phyloP scores from a whole-genome alignment of 1,140 invertebrate genomes.

The Druon quercuslanigerum region DNA sequence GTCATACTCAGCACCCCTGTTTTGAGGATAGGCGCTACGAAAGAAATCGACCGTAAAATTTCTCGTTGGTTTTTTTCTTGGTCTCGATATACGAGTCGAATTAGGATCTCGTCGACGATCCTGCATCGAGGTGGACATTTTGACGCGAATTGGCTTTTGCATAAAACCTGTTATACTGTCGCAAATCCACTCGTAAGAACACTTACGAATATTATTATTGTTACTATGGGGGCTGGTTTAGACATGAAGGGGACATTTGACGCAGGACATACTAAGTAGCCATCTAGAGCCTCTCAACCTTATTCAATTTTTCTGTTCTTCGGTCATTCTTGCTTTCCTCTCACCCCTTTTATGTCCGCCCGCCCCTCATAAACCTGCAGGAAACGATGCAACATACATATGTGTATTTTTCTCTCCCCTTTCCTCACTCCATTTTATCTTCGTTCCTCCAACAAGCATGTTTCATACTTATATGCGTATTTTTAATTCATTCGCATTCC shows the following conservation, averaged over 20 bases:
- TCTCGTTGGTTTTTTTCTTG: slow-evolving; percentile 46
- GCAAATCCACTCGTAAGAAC: slow-evolving; percentile 60
- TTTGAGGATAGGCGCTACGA: slow-evolving; percentile 32
- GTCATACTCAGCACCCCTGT: slow-evolving; percentile 26
- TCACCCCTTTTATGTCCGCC: slow-evolving; percentile 27
- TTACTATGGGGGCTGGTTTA: slow-evolving; percentile 49
- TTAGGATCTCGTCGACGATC: slow-evolving; percentile 66
- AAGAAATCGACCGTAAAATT: slow-evolving; percentile 58
- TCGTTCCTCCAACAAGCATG: slow-evolving; percentile 4
- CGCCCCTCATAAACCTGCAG: neutral
- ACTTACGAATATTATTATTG: slow-evolving; percentile 66
- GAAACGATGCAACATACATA: neutral
- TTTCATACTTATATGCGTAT: slow-evolving; percentile 44
- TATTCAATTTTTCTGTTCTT: slow-evolving; percentile 34
- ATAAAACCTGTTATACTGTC: slow-evolving; percentile 64
- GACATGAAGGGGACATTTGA: slow-evolving; percentile 58
- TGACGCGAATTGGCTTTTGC: slow-evolving; percentile 63
- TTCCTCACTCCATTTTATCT: neutral
- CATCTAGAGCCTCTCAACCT: slow-evolving; percentile 57
- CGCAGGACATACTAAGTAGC: slow-evolving; percentile 65
- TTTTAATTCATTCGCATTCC: slow-evolving; percentile 60
- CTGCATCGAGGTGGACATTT: slow-evolving; percentile 44
- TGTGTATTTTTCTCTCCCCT: neutral
- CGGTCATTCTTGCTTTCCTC: slow-evolving; percentile 33
- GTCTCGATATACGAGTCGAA: slow-evolving; percentile 66